A percentile compares a stretch with the other conserved stretches of the same genome.
phyloP scores from a whole-genome alignment of 1,140 invertebrate genomes.

The Oppia nitens region DNA sequence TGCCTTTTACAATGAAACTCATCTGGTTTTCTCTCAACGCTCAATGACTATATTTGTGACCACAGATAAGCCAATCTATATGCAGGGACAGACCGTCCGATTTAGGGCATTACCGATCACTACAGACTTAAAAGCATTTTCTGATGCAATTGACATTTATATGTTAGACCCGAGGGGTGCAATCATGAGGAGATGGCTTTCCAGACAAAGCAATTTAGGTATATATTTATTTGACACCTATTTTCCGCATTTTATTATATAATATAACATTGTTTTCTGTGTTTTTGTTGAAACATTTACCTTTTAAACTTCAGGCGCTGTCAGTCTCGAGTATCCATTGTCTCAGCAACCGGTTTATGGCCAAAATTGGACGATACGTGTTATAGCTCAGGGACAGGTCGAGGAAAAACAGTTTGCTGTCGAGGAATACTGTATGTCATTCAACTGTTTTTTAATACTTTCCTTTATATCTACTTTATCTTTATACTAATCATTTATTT shows the following conservation, averaged over 20 bases:
- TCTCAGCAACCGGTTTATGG: conserved; percentile 82
- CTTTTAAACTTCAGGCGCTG: conserved; percentile 46
- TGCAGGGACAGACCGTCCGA: conserved; percentile 69
- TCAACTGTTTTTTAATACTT: background rate
- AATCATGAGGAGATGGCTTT: conserved; percentile 76
- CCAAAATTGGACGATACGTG: conserved; percentile 63
- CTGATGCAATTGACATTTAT: conserved; percentile 70
- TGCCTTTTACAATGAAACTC: conserved; percentile 64
- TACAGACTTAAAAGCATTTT: conserved; percentile 67
- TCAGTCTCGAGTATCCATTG: conserved; percentile 71
- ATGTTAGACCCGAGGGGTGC: conserved; percentile 68
- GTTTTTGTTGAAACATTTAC: background rate
- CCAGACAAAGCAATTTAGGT: conserved; percentile 45
- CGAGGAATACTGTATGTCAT: conserved; percentile 81
- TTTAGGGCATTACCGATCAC: conserved; percentile 78
- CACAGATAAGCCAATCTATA: conserved; percentile 85
- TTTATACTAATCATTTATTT: no score
- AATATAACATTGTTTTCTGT: background rate
- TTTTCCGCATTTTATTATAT: conserved; percentile 39
- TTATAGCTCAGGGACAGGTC: conserved; percentile 67
- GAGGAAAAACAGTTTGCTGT: conserved; percentile 70
- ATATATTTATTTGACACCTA: conserved; percentile 18
- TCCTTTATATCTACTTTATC: no score
- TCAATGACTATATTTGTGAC: conserved; percentile 91
- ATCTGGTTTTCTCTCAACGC: conserved; percentile 58